These are phyloP conservation scores for Anastrepha obliqua DNA, from an alignment of 1,140 invertebrate species.

Conservation along the genomic window DNA sequence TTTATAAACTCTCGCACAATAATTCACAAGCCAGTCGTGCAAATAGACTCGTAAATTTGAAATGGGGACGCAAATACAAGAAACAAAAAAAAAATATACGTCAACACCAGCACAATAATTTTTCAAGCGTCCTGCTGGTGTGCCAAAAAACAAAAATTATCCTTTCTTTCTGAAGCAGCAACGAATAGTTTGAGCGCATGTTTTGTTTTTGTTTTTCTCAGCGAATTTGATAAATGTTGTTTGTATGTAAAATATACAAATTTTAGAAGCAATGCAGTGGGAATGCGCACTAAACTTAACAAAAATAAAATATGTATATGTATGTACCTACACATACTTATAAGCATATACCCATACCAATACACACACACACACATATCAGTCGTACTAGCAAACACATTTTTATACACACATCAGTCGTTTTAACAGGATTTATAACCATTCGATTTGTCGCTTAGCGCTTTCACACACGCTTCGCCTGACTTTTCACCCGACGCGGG, in stretches of 20 bases:
- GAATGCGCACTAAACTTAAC: neutral
- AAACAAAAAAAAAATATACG: neutral
- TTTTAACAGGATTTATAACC: neutral
- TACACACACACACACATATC: neutral
- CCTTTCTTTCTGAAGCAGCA: neutral
- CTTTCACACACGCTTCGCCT: neutral
- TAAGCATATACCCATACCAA: neutral
- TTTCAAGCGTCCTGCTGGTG: neutral
- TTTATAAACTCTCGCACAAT: too few species aligned
- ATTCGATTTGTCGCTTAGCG: neutral
- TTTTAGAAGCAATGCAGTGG: neutral
- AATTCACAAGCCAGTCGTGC: too few species aligned
- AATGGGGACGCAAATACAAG: neutral
- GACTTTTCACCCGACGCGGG: neutral
- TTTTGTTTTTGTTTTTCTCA: neutral
- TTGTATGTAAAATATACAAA: neutral
- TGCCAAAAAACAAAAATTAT: neutral
- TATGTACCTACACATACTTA: neutral
- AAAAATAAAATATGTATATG: neutral
- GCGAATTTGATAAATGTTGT: slow-evolving; percentile 19
- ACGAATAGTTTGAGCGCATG: neutral
- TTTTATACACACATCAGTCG: neutral
- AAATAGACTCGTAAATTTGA: too few species aligned
- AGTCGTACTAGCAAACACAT: neutral
- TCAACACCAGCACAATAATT: neutral